Evolutionary conservation across 1,140 invertebrate genomes (phyloP).

Genomic region (Theocolax elegans): DNA sequence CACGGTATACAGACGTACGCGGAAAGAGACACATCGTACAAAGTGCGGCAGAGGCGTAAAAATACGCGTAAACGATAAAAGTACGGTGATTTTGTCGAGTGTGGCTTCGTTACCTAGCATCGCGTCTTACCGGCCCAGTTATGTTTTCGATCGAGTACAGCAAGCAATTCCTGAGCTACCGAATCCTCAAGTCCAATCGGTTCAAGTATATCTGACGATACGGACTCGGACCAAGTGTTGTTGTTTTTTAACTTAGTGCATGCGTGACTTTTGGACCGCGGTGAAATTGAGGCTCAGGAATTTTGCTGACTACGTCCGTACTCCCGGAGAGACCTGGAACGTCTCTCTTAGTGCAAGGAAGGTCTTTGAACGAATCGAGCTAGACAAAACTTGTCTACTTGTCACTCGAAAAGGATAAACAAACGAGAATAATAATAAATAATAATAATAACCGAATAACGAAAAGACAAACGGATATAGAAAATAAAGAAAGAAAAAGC

Average conservation of each 20-base stretch:
- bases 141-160: constrained; percentile 68
- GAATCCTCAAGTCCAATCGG: constrained; percentile 67
- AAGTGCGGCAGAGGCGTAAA: no score
- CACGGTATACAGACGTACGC: no score
- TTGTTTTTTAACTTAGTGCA: constrained; percentile 47
- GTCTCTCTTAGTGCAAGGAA: no score
- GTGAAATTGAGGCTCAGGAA: constrained; percentile 39
- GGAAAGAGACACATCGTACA: no score
- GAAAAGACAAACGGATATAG: not conserved
- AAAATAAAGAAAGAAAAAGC: constrained; percentile 31
- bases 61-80: no score
- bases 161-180: constrained; percentile 67
- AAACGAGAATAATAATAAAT: no score
- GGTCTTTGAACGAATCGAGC: no score
- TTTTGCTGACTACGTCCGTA: not conserved
- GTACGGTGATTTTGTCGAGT: no score
- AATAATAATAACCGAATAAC: no score
- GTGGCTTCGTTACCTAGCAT: not conserved
- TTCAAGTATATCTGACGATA: constrained; percentile 69
- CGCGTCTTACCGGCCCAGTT: constrained; percentile 52
- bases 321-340: constrained; percentile 59
- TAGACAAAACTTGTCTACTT: no score
- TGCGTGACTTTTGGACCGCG: constrained; percentile 37
- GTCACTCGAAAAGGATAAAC: no score
- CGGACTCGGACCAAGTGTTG: constrained; percentile 65